Evolutionary conservation across 2,888 invertebrate genomes (phyloP), one percentile per base, ranked within the genome.

Genomic region (Aspidapion aeneum): DNA sequence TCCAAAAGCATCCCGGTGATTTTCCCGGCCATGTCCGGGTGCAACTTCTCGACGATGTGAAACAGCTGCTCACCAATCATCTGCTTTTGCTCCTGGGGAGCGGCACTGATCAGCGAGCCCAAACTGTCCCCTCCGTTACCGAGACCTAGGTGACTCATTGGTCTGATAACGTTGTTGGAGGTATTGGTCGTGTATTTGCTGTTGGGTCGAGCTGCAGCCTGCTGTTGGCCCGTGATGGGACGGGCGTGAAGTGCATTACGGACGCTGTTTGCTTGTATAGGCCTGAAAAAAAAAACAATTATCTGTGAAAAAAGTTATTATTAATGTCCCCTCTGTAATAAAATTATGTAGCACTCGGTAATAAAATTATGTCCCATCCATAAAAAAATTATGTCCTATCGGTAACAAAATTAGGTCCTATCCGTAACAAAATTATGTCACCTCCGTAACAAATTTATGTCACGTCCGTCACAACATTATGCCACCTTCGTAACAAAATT

Each of bases 1-100:
- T 99, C 98, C 75, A 98, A 83, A 81, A 98, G 86, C 98, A 98
- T 98, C 74, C 98, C 98, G 67, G 98, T 98, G 72, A 99, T 97
- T 82, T 98, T 98, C 59, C 98, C 98, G 71, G 98, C 96, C 74
- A 96, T 85, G 63, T 91, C 89, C 22, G 94, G 91, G 81, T 97
- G 93, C 91, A 96, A 94, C 73, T 90, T 86, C 79, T 94, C 90
- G 79, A 98, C 97, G 70, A 97, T 87, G 20, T 97, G 55, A 52
- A 66, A 68, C 50, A 68, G 56, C 51, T 68, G 68, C 55, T 68
- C 68, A 17, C 66, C 67, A 70, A 99, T 86, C 89, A 98, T 94
- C 84, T 98, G 98, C 79, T 99, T 99, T 81, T 98, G 98, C 74
- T 99, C 98, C 78, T 95, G 94, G 21, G 94, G 91, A 49, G 90